Conservation (phyloP, 2,797 vertebrate species). For the Sphaeramia orbicularis region DNA sequence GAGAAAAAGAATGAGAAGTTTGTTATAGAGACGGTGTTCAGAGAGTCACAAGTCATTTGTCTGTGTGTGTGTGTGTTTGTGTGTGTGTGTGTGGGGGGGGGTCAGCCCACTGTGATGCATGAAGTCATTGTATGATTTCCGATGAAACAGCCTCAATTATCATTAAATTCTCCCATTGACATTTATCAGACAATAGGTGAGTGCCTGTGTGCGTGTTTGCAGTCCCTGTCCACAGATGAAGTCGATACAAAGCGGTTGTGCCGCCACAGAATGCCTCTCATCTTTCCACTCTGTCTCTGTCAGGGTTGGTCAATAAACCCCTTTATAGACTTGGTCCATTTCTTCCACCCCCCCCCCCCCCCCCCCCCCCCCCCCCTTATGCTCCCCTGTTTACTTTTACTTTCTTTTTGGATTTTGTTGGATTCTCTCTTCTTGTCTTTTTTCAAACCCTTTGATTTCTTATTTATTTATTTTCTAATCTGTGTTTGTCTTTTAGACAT, state of each 20-base stretch:
- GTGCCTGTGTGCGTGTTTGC: slow-evolving; percentile 12
- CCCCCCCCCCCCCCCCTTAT: background rate
- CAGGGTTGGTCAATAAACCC: slow-evolving; percentile 36
- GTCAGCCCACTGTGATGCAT: background rate
- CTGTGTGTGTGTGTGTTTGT: slow-evolving; percentile 9
- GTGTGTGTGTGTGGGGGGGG: slow-evolving; percentile 5
- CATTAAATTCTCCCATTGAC: slow-evolving; percentile 40
- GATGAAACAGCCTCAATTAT: slow-evolving; percentile 50
- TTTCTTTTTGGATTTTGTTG: too few species aligned
- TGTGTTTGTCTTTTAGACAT: too few species aligned
- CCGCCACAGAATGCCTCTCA: slow-evolving; percentile 2
- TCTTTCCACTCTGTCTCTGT: slow-evolving; percentile 3
- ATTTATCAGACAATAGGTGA: slow-evolving; percentile 42
- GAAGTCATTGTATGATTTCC: slow-evolving; percentile 47
- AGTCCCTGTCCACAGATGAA: slow-evolving; percentile 14
- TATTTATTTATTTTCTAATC: too few species aligned
- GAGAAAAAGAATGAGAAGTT: too few species aligned
- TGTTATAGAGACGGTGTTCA: too few species aligned
- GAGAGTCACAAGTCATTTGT: too few species aligned
- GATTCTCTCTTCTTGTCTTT: too few species aligned
- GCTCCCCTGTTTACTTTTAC: background rate
- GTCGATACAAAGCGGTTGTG: slow-evolving; percentile 38
- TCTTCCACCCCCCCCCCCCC: too few species aligned
- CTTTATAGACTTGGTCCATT: background rate
- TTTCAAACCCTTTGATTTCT: too few species aligned